Percentiles rank a stretch among this genome's conserved stretches.
phyloP scores from a whole-genome alignment of 2,888 invertebrate species.

The Abrostola tripartita region DNA sequence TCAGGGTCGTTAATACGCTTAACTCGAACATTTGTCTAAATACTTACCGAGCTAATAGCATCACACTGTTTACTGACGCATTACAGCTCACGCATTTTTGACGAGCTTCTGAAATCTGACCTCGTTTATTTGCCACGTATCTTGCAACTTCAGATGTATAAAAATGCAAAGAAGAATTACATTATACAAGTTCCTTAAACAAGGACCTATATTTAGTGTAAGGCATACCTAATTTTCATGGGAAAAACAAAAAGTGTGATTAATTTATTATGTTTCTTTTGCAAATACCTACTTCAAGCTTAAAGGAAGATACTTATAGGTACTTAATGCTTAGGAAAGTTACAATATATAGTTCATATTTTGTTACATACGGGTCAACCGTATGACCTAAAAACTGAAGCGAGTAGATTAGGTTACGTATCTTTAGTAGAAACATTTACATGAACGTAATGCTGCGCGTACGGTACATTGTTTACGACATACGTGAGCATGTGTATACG shows the following conservation, averaged over 20 bases:
- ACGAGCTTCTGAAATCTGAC: conserved; percentile 23
- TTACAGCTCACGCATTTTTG: conserved; percentile 19
- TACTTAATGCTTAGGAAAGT: too few relatives aligned
- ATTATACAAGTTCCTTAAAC: conserved; percentile 16
- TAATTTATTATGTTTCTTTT: conserved; percentile 12
- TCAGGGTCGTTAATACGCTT: conserved; percentile 44
- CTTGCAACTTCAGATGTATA: conserved; percentile 25
- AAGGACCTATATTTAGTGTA: not conserved
- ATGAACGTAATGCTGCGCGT: conserved; percentile 2
- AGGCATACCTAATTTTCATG: too few relatives aligned
- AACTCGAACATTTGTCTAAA: conserved; percentile 49
- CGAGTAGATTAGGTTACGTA: not conserved
- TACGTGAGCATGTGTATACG: conserved; percentile 26
- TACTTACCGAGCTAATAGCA: conserved; percentile 33
- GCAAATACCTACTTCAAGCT: conserved; percentile 17
- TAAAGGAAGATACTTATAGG: not conserved
- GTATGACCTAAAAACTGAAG: not conserved
- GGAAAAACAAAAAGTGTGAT: too few relatives aligned
- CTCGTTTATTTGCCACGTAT: conserved; percentile 25
- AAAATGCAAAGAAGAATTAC: conserved; percentile 27
- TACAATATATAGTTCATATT: too few relatives aligned
- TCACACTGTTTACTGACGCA: conserved; percentile 4
- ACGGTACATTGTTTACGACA: conserved; percentile 4
- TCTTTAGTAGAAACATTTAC: not conserved
- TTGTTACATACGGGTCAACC: not conserved